A percentile compares a stretch with the other conserved stretches of the same genome.
Evolutionary conservation across 1,140 invertebrate species (phyloP).

Genomic region (Oreohelix idahoensis): DNA sequence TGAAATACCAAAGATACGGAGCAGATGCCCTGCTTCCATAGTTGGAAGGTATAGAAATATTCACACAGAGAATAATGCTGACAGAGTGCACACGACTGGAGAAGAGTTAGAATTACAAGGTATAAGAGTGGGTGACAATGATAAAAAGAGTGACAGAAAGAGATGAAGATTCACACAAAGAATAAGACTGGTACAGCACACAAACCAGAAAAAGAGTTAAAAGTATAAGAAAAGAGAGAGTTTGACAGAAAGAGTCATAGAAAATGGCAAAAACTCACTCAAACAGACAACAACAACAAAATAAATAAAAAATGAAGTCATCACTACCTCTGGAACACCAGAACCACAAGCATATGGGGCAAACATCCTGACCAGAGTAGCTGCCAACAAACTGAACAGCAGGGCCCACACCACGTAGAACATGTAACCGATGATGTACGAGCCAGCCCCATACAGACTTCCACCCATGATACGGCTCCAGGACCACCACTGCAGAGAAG

Average conservation of each 20-base stretch:
- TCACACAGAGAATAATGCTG: no score
- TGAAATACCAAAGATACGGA: no score
- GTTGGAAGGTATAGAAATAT: no score
- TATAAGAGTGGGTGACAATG: no score
- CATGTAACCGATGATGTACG: constrained; percentile 94
- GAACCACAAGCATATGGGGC: constrained; percentile 99
- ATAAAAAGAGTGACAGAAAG: neutral
- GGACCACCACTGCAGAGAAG: constrained; percentile 84
- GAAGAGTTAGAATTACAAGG: no score
- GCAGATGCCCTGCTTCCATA: no score
- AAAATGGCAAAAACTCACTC: neutral
- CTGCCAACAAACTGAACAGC: constrained; percentile 92
- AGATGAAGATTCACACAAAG: neutral
- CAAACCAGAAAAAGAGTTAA: neutral
- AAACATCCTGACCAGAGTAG: constrained; percentile 97
- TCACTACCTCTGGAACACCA: constrained; percentile 93
- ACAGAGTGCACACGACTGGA: no score
- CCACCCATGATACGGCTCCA: constrained; percentile 94
- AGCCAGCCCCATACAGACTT: constrained; percentile 79
- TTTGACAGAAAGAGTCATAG: neutral
- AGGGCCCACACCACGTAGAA: constrained; percentile 96
- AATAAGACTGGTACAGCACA: neutral
- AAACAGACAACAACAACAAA: neutral
- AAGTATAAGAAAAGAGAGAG: neutral
- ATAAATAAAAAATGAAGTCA: no score